Base-by-base conservation (phyloP, 2,113 vertebrate species). In the Hipposideros armiger region DNA sequence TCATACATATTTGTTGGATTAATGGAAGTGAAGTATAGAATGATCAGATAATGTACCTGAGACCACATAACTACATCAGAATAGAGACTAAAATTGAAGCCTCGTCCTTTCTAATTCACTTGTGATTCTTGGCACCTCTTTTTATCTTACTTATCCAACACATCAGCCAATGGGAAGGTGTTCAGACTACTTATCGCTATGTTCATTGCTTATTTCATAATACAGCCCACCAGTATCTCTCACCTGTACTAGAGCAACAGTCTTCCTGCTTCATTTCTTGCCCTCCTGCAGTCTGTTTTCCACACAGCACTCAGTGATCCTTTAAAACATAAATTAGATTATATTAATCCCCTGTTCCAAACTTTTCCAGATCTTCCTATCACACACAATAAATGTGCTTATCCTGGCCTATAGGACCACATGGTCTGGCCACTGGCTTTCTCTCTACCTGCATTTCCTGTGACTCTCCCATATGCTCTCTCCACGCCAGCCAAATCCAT, bases 221-320 rank as follows among this genome's bases (percentile, higher is more conserved):
- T 36, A 1, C 45, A 45, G n/a, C 28, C 50, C 22, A 15, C 85
- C 28, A 14, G 45, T 60, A 45, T 20, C 60, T 81, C 40, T 36
- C 22, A 42, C 28, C 58, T 32, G 19, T 15, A 17, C 32, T 4
- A 19, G 10, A 73, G 30, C 42, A 42, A 1, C 24, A 11, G 28
- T 62, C 14, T 82, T 67, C 50, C 40, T 17, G 19, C 90, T 56
- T 77, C 67, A 64, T 97, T 77, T 90, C 87, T 67, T 60, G 32
- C n/a, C 58, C 26, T 81, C 56, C 24, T 20, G 32, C 10, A 28
- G 8, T 77, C 85, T 56, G 24, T 86, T 45, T 64, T 36, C 42
- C 42, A 42, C 28, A 36, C 1, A 13, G 47, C 20, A n/a, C 32
- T 26, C 72, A 92, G 67, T 42, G 54, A 86, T 50, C 83, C 69